Evolutionary conservation across 2,113 vertebrate species (phyloP), one percentile per base, ranked within the genome.

Genomic region (Gobiocypris rarus): DNA sequence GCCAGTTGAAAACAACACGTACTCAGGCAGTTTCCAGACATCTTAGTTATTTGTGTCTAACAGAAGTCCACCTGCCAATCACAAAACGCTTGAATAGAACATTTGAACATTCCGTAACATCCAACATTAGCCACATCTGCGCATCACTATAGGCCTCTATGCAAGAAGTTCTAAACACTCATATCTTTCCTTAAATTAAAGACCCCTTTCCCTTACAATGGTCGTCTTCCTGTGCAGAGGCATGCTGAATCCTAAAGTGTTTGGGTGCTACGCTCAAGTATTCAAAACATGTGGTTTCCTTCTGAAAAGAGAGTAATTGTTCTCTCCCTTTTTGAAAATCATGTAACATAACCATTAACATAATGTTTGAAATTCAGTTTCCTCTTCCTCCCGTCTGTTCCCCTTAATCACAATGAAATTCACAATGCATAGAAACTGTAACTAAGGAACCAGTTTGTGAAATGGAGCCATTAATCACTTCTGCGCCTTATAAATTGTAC

Each of bases 31-130:
- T 79, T 59, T 84, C 17, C 26, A 59, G 5, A 28, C 58, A 48
- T 45, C 77, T 15, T 82, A 78, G 86, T 84, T 81, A 82, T 90
- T 89, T 86, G 81, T 75, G 85, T 85, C 88, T 86, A 75, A 91
- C 87, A 87, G 52, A 88, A 2, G 5, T 3, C 38, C 38, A 67
- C 48, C 34, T 17, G 26, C 73, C 83, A 86, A 41, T 89, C 73
- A 86, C 34, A 82, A 69, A 6, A 75, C 54, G 38, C 85, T 65
- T 26, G 83, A 81, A 26, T 75, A 86, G 79, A 83, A 63, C 69
- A 74, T 5, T 41, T 73, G 8, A 58, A 83, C 81, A 88, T 83
- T 78, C 58, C 74, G 81, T 52, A 73, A 86, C 89, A 84, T 91
- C 78, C 74, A 80, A 26, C 48, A 69, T 67, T 31, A 31, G 26